Evolutionary conservation across 2,888 invertebrate species (phyloP), one percentile per base, ranked within the genome.

Genomic region (Orthosia cruda): DNA sequence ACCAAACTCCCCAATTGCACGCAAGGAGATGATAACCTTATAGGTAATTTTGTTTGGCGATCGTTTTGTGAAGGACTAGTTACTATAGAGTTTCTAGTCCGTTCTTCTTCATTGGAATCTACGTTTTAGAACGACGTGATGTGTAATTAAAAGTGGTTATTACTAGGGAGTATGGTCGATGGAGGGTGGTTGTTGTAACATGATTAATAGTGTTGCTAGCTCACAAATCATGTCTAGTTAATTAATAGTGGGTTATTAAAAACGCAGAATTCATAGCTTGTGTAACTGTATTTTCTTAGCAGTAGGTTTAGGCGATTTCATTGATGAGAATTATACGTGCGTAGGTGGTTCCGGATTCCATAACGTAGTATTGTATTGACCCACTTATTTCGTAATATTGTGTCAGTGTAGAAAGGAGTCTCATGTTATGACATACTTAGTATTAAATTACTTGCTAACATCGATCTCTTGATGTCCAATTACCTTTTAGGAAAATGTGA

Each of bases 331-430:
- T 50, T 49, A 59, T 57, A 5, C 50, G 26, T n/a, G 50, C n/a
- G 76, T 81, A 54, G 81, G 61, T 52, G 75, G 75, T 54, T 62
- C 61, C 71, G 55, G 71, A 76, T 67, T 68, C 52, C 55, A 61
- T 52, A 57, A 3, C 45, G 13, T 68, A 20, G 68, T 64, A 45
- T 47, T 52, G 49, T 49, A n/a, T 50, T 62, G 49, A 75, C 77
- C 70, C n/a, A 80, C 18, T 52, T 55, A 47, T 79, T 79, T 64
- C 59, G 55, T 63, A 58, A 80, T 23, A 23, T 68, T 57, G 52
- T 40, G 54, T 52, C 54, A 59, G n/a, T 66, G 20, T 81, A 76
- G 81, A 75, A 81, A 80, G 63, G 45, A 11, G 58, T 32, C 54
- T 50, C 16, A n/a, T 80, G 65, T 50, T 15, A n/a, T 80, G 65